Percentiles rank a stretch among this genome's conserved stretches.
These are phyloP conservation scores for Macaria notata DNA, from an alignment of 2,888 invertebrate genomes.

Conservation along the genomic window DNA sequence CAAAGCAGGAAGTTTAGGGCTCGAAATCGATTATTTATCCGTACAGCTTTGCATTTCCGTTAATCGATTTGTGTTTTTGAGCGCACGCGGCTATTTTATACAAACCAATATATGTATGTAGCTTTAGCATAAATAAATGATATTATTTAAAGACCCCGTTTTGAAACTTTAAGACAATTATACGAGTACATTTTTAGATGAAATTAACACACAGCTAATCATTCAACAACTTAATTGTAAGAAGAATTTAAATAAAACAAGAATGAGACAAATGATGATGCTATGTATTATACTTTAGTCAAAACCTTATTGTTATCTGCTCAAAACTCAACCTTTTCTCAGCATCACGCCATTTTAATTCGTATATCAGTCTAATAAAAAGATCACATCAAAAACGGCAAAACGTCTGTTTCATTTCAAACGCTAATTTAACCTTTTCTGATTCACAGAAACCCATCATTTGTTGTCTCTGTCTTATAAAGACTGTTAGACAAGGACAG, in stretches of 20 bases:
- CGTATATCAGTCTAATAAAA: conserved; percentile 25
- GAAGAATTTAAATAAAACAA: no score
- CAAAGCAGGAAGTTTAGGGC: conserved; percentile 19
- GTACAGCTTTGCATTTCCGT: conserved; percentile 15
- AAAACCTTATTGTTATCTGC: no score
- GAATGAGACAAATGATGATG: no score
- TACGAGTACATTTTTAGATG: no score
- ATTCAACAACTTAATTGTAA: no score
- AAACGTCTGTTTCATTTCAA: conserved; percentile 26
- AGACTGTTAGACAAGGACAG: conserved; percentile 47
- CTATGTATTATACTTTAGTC: no score
- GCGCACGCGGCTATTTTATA: conserved; percentile 1
- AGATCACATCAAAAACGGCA: conserved; percentile 26
- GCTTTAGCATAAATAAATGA: no score
- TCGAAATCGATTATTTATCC: conserved; percentile 27
- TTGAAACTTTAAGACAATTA: no score
- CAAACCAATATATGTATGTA: no score
- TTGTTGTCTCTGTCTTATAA: conserved; percentile 40
- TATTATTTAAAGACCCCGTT: no score
- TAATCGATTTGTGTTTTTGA: conserved; percentile 11
- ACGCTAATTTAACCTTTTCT: conserved; percentile 27
- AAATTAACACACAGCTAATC: no score
- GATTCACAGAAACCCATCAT: conserved; percentile 29
- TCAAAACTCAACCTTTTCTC: conserved; percentile 9
- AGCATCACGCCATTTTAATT: conserved; percentile 11